Evolutionary conservation across 92 coral and sea anemone species (phyloP).

Genomic region (Epizoanthus illoricatus): DNA sequence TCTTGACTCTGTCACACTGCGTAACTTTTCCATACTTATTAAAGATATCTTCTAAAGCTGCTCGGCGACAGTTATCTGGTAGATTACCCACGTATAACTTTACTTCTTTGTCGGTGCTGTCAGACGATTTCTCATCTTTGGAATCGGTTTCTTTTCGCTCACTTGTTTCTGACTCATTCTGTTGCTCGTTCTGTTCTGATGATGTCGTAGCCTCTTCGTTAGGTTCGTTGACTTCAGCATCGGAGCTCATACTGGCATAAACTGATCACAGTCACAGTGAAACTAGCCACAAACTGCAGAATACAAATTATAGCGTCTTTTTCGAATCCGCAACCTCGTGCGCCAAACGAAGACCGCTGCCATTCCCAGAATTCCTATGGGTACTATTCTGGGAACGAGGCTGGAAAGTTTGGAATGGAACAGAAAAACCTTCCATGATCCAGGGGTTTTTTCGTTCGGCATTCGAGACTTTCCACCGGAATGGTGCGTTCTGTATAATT

Average conservation of each 20-base stretch:
- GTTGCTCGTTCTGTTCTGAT: conserved; percentile 9
- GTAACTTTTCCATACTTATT: conserved; percentile 84
- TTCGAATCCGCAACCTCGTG: too few relatives aligned
- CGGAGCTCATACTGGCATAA: conserved; percentile 15
- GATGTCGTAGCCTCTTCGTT: conserved; percentile 9
- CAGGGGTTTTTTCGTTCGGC: too few relatives aligned
- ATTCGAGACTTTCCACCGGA: too few relatives aligned
- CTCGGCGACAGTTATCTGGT: conserved; percentile 85
- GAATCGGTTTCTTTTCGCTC: conserved; percentile 35
- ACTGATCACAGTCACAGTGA: neutral
- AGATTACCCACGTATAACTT: conserved; percentile 92
- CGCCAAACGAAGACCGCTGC: too few relatives aligned
- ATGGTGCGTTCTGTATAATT: too few relatives aligned
- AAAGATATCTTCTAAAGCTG: conserved; percentile 71
- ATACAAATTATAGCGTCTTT: too few relatives aligned
- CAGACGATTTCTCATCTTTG: conserved; percentile 26
- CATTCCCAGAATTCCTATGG: too few relatives aligned
- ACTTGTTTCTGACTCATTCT: neutral
- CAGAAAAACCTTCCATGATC: too few relatives aligned
- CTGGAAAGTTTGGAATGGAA: too few relatives aligned
- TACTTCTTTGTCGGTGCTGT: conserved; percentile 44
- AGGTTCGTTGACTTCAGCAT: conserved; percentile 15
- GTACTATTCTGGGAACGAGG: too few relatives aligned
- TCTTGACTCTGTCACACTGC: conserved; percentile 92
- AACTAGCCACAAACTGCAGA: too few relatives aligned